Base-by-base conservation (phyloP, 1,140 invertebrate genomes). In the Laupala kohalensis region DNA sequence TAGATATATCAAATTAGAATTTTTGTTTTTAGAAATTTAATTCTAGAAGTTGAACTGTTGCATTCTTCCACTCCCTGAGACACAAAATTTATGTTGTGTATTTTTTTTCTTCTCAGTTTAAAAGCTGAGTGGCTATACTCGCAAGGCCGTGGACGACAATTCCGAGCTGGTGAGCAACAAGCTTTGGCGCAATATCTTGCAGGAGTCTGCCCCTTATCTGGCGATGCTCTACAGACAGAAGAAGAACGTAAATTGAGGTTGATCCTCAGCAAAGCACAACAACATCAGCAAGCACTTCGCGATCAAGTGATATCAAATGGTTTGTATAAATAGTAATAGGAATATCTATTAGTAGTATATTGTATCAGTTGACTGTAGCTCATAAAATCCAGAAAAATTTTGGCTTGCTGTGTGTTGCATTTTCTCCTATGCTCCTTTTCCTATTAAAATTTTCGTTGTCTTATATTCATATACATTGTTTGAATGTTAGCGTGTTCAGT, bases 111-210 rank as follows among this genome's bases (percentile, higher is more conserved):
- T 80, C 82, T 66, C 80, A 95, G 94, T 79, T 85, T 96, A 72
- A 93, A 94, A 83, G 94, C 92, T n/a, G 94, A 96, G 79, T 96
- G 94, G 94, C 81, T 97, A 65, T 96, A 95, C 80, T 95, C 92
- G 74, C 94, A 96, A 83, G 94, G 94, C 25, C 87, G 92, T 78
- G 94, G 94, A 15, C 86, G 93, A 72, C 90, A 94, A 79, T 96
- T 92, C 82, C 88, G 90, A 66, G 83, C 89, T 27, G 94, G 94
- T 5, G 91, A 97, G 78, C 94, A 97, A 76, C 78, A 84, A 15
- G 86, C 89, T 71, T 78, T 95, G n/a, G 87, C 90, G 27, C 89
- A 93, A 74, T 96, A 96, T 81, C 82, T 97, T 13, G 85, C 87
- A 9, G 86, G 87, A 25, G 89, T 89, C 15, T 93, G 92, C 77